Conservation (phyloP, 2,113 vertebrate genomes). For the Aegypius monachus region DNA sequence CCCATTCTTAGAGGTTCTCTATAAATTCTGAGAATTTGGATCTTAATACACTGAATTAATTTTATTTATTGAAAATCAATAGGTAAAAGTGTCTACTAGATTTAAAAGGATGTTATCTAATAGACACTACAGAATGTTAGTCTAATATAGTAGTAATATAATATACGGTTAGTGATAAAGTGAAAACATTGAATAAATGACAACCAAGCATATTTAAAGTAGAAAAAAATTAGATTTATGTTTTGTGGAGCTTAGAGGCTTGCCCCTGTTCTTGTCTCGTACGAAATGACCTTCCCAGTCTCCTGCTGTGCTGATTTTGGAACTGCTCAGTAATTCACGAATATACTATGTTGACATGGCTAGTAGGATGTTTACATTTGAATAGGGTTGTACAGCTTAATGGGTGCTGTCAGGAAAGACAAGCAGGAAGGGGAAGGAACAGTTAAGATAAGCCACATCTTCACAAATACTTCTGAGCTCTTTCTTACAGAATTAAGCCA, state of each 20-base stretch:
- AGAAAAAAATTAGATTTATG: neutral
- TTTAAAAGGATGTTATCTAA: neutral
- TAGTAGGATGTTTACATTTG: constrained; percentile 9
- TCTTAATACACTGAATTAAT: neutral
- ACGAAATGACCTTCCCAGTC: neutral
- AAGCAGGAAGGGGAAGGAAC: constrained; percentile 16
- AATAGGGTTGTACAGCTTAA: neutral
- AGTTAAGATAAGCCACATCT: constrained; percentile 20
- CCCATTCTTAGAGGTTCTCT: neutral
- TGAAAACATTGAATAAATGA: neutral
- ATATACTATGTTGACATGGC: neutral
- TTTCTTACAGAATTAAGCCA: neutral
- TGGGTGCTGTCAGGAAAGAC: neutral
- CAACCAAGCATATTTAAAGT: neutral
- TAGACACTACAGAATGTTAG: neutral
- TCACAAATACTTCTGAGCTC: neutral
- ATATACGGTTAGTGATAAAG: neutral
- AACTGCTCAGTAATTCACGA: neutral
- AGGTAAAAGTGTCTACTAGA: neutral
- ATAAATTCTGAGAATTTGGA: neutral
- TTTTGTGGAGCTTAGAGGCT: neutral
- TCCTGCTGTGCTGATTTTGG: neutral
- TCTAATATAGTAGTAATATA: neutral
- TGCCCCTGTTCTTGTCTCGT: neutral
- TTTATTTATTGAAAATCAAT: constrained; percentile 31